Evolutionary conservation across 2,888 invertebrate species (phyloP), one percentile per base, ranked within the genome.

Genomic region (Volucella inanis): DNA sequence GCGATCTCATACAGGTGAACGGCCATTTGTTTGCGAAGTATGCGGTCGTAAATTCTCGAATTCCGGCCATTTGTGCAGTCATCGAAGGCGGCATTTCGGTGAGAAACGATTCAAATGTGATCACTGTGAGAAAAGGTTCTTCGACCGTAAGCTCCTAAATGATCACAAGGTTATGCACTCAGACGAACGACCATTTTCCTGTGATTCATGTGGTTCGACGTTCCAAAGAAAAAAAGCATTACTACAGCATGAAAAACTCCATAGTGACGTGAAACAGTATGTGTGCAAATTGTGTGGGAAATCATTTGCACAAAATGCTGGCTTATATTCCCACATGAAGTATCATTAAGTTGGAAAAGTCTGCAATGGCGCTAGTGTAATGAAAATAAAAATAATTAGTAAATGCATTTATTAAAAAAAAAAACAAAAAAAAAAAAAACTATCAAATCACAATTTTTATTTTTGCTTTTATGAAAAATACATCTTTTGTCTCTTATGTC

Each of bases 261-360:
- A 91, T 65, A 91, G 90, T 57, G 90, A 89, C 41, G 88, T 91
- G 14, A 91, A 91, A 80, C 89, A 90, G 71, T 91, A 91, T 67
- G 89, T 91, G 61, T 91, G 91, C 80, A 90, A 91, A 87, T 89
- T 91, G 65, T 91, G 91, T 76, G 91, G 90, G 12, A 91, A 91
- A 38, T 91, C 91, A 49, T 91, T 91, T 85, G 91, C 91, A 41
- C 91, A 91, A 75, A 91, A 91, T 11, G 91, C 91, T 39, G 91
- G 91, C 18, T 88, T 91, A 41, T 91, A 91, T 88, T 88, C 91
- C 41, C 91, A 91, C 80, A 91, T 85, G 85, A 85, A 85, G 52
- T 72, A 72, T 31, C 85, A 85, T 47, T 81, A 72, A 41, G 8
- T 12, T 1, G 18, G 1, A 8, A 3, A 4, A 18, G 14, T 57